Evolutionary conservation across 2,888 invertebrate species (phyloP), one percentile per base, ranked within the genome.

Genomic region (Meganola albula): DNA sequence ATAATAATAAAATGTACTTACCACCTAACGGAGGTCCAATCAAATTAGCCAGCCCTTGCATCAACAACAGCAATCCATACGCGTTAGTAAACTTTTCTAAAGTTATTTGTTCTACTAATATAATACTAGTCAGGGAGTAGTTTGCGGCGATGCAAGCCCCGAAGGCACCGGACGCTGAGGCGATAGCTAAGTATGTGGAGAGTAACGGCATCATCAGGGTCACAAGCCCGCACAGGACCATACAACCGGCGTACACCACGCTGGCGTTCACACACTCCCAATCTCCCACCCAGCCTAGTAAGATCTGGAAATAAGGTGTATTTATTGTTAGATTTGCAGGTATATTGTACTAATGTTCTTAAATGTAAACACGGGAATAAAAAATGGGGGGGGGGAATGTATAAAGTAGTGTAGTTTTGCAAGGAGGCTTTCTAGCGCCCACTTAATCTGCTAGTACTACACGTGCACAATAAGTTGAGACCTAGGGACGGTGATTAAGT

Each of bases 91-190:
- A 96, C 58, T 93, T 89, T 71, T 96, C 95, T 49, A 97, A 74
- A n/a, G 95, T 93, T 47, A 97, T 93, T 67, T 96, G 88, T 66
- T 97, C 93, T 36, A 97, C 95, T 35, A 97, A 88, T 45, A 97
- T 95, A 58, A 96, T 95, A 62, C 94, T 94, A 11, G 96, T 95
- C 22, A 97, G 88, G 2, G 95, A 92, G 82, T 96, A 97, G 83
- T 97, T 97, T 37, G 96, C 96, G 12, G 96, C 95, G 55, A 97
- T 95, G 74, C 93, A 92, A 46, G 96, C 90, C 1, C 97, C 97
- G 82, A 95, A 97, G 13, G 91, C 88, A n/a, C 93, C 94, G 12
- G 93, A 87, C 0, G 91, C 84, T 0, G 88, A 69, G 33, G 90
- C 90, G 24, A 94, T 78, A 3, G 86, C 75, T 31, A 74, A 65